These are phyloP conservation scores for Drosophila punjabiensis DNA, from an alignment of 1,140 invertebrate genomes.

Conservation along the genomic window DNA sequence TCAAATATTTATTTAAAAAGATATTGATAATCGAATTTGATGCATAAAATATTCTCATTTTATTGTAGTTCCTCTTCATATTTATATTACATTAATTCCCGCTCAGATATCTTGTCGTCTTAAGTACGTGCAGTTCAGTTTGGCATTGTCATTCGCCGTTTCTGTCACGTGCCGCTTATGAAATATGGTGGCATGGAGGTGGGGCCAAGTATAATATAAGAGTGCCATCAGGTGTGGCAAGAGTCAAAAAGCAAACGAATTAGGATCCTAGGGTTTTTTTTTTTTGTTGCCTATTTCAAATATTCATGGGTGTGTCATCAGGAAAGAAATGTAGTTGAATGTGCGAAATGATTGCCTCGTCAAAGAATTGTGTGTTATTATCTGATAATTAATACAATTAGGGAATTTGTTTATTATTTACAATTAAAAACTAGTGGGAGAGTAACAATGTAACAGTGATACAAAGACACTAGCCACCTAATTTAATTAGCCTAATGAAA, in stretches of 20 bases:
- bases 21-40: background rate
- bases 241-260: slow-evolving; percentile 30
- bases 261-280: background rate
- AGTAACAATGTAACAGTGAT: background rate
- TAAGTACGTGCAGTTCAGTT: slow-evolving; percentile 19
- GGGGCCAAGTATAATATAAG: background rate
- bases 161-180: slow-evolving; percentile 41
- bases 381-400: background rate
- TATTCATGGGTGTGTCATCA: slow-evolving; percentile 10
- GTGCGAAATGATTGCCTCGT: background rate
- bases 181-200: slow-evolving; percentile 4
- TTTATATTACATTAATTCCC: background rate
- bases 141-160: slow-evolving; percentile 29
- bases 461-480: background rate
- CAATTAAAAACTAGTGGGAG: background rate
- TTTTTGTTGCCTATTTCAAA: background rate
- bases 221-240: background rate
- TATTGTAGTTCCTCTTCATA: background rate
- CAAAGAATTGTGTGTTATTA: background rate
- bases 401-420: background rate
- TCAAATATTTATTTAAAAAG: background rate
- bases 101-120: background rate
- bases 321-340: background rate
- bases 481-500: slow-evolving; percentile 26
- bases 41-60: background rate